Conservation (phyloP, 1,140 invertebrate species). For the Pseudobourletiella spinata region DNA sequence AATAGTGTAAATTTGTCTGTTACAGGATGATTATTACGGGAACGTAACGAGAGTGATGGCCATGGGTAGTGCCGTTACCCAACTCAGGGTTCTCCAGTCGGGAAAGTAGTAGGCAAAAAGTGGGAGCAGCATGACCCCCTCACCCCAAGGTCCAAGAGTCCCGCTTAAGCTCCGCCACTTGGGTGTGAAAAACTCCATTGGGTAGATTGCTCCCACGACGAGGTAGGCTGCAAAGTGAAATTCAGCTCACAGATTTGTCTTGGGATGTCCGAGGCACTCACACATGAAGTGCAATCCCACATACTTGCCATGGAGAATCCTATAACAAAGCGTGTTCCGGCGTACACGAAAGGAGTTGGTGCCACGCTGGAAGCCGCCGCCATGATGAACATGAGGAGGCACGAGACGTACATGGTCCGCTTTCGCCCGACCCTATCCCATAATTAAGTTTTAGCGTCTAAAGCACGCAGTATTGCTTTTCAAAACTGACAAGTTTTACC, state of each 20-base stretch:
- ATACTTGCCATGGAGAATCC: conserved; percentile 5
- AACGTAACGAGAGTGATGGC: conserved; percentile 1
- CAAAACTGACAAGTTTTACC: too few relatives aligned
- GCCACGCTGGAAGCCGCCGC: not conserved
- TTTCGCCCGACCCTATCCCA: conserved; percentile 1
- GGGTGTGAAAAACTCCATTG: conserved; percentile 15
- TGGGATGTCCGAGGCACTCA: too few relatives aligned
- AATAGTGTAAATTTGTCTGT: not conserved
- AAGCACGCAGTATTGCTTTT: too few relatives aligned
- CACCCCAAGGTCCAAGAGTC: conserved; percentile 13
- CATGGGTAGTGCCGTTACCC: not conserved
- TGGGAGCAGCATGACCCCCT: conserved; percentile 7
- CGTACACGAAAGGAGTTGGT: not conserved
- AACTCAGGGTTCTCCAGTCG: conserved; percentile 7
- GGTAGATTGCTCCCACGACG: conserved; percentile 11
- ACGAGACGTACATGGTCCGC: not conserved
- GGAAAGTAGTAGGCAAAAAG: not conserved
- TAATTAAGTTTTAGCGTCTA: too few relatives aligned
- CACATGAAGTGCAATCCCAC: too few relatives aligned
- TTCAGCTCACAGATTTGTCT: too few relatives aligned
- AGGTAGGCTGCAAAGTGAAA: conserved; percentile 1
- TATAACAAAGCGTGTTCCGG: conserved; percentile 1
- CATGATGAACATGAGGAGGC: not conserved
- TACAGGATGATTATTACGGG: conserved; percentile 8
- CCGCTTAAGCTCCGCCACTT: conserved; percentile 5